Conservation (phyloP, 92 coral and sea anemone genomes). For the Bergia sp. region DNA sequence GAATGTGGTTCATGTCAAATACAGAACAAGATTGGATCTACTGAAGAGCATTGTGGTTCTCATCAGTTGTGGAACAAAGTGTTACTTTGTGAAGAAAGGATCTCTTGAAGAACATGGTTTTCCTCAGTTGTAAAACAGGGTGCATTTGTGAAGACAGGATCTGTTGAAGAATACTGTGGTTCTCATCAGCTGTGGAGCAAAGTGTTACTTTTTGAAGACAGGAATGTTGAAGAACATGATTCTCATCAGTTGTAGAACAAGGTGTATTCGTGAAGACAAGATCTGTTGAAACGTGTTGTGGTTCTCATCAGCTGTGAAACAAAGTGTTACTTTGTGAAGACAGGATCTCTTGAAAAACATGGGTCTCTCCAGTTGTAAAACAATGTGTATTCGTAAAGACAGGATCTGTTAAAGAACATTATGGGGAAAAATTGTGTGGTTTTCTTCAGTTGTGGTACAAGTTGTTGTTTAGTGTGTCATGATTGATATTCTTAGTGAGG, state of each 20-base stretch:
- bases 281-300: neutral
- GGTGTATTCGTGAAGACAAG: neutral
- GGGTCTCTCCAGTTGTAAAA: no score
- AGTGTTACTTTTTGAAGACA: neutral
- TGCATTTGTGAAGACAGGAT: neutral
- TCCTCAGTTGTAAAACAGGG: neutral
- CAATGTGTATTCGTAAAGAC: neutral
- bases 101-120: neutral
- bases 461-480: neutral
- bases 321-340: no score
- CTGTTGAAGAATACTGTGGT: neutral
- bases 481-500: neutral
- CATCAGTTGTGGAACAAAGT: neutral
- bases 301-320: neutral
- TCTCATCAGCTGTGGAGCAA: neutral
- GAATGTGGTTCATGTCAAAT: neutral
- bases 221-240: neutral
- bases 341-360: no score
- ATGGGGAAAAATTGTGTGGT: slow-evolving; percentile 34
- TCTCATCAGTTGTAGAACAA: neutral
- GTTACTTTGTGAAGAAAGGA: neutral
- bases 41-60: neutral
- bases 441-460: slow-evolving; percentile 11
- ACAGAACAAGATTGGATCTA: neutral
- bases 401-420: neutral